Percentiles rank a stretch among this genome's conserved stretches.
Conservation (phyloP, 2,797 vertebrate species). For the Harpagifer antarcticus region DNA sequence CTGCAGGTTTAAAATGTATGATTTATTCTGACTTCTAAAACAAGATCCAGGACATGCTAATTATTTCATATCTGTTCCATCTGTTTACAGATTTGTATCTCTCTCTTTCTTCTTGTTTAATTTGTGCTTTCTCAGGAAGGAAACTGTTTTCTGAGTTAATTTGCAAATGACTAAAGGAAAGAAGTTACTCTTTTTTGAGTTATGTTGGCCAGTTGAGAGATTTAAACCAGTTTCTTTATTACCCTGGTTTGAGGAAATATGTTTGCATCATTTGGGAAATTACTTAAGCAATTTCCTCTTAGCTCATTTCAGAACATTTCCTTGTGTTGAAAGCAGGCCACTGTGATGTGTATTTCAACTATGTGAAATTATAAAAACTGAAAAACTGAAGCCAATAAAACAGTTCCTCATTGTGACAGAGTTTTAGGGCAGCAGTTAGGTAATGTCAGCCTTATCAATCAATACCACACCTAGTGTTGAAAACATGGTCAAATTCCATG, state of each 20-base stretch:
- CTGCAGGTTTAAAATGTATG: accelerated
- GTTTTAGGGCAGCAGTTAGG: neutral
- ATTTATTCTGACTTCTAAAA: neutral
- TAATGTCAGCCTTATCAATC: slow-evolving; percentile 5
- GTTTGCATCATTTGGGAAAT: neutral
- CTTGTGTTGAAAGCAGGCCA: slow-evolving; percentile 27
- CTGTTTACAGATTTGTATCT: neutral
- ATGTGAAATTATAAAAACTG: neutral
- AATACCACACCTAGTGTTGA: neutral
- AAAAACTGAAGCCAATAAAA: neutral
- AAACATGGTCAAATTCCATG: neutral
- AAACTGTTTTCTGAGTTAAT: neutral
- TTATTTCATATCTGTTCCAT: neutral
- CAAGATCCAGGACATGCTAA: neutral
- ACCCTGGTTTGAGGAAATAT: neutral
- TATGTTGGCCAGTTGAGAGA: neutral
- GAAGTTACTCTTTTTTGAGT: neutral
- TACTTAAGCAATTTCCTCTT: neutral
- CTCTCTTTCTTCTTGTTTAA: no score
- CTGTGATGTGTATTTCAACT: neutral
- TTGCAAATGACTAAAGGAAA: neutral
- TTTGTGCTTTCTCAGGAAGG: neutral
- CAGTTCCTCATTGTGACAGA: slow-evolving; percentile 40
- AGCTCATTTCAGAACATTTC: slow-evolving; percentile 15
- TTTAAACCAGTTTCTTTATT: neutral